Evolutionary conservation across 2,797 vertebrate genomes (phyloP).

Genomic region (Etheostoma nigrum): DNA sequence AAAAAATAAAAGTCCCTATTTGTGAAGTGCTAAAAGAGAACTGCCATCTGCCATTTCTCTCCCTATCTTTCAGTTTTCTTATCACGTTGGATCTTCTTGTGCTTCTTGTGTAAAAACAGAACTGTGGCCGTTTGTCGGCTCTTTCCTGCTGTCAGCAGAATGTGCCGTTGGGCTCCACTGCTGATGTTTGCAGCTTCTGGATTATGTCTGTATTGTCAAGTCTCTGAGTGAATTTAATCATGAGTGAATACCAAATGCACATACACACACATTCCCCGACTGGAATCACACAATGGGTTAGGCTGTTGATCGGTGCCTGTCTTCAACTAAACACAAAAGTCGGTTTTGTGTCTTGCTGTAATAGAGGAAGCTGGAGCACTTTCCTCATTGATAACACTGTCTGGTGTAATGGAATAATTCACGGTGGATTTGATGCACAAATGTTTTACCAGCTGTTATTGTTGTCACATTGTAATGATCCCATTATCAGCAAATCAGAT

Average conservation of each 20-base stretch:
- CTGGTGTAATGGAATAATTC: slow-evolving; percentile 66
- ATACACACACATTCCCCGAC: slow-evolving; percentile 27
- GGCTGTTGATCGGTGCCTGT: slow-evolving; percentile 54
- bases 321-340: slow-evolving; percentile 61
- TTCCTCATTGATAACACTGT: slow-evolving; percentile 68
- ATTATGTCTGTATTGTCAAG: slow-evolving; percentile 50
- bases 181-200: slow-evolving; percentile 64
- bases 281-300: slow-evolving; percentile 44
- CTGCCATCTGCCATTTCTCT: slow-evolving; percentile 42
- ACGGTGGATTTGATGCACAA: slow-evolving; percentile 65
- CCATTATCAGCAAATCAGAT: slow-evolving; percentile 56
- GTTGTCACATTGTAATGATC: slow-evolving; percentile 56
- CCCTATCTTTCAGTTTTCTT: slow-evolving; percentile 55
- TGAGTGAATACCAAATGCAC: slow-evolving; percentile 38
- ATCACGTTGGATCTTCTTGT: slow-evolving; percentile 46
- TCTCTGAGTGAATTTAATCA: slow-evolving; percentile 53
- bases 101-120: slow-evolving; percentile 59
- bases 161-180: slow-evolving; percentile 37
- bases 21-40: slow-evolving; percentile 13
- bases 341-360: slow-evolving; percentile 54
- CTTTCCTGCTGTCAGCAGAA: slow-evolving; percentile 65
- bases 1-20: slow-evolving; percentile 30
- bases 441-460: slow-evolving; percentile 56
- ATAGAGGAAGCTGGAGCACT: slow-evolving; percentile 61
- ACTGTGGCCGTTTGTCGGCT: slow-evolving; percentile 42